Evolutionary conservation across 2,797 vertebrate species (phyloP).

Genomic region (Picus viridis): DNA sequence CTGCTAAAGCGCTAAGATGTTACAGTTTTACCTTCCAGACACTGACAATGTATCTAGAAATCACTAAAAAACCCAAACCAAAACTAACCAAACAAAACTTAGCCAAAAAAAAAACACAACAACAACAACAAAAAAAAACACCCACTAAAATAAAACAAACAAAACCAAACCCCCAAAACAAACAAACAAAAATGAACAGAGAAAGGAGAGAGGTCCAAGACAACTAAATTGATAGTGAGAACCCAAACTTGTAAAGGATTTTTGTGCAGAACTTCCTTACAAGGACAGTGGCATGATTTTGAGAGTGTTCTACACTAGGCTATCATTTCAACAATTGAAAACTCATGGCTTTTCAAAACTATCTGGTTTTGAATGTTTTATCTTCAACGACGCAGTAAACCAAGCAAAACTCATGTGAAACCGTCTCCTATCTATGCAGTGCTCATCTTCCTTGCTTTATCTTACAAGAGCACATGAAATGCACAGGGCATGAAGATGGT

Average conservation of each 20-base stretch:
- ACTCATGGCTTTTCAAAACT: neutral
- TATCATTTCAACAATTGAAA: constrained; percentile 11
- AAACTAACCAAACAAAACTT: too few relatives aligned
- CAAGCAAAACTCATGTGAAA: neutral
- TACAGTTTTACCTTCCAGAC: neutral
- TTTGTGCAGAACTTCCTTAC: neutral
- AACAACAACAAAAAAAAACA: too few relatives aligned
- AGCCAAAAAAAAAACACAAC: too few relatives aligned
- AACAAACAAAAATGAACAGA: neutral
- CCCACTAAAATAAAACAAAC: neutral
- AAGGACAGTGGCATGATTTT: neutral
- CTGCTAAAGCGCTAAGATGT: neutral
- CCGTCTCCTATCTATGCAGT: neutral
- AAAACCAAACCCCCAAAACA: neutral
- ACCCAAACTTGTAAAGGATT: neutral
- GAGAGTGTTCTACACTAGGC: neutral
- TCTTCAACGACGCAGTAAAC: neutral
- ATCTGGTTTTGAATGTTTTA: neutral
- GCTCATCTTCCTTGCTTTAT: neutral
- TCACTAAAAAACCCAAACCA: too few relatives aligned
- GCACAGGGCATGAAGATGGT: neutral
- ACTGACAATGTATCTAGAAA: neutral
- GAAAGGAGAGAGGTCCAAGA: neutral
- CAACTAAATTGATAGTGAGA: neutral
- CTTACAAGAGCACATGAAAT: neutral